Evolutionary conservation across 2,113 vertebrate genomes (phyloP), one percentile per base, ranked within the genome.

Genomic region (Asarcornis scutulata): DNA sequence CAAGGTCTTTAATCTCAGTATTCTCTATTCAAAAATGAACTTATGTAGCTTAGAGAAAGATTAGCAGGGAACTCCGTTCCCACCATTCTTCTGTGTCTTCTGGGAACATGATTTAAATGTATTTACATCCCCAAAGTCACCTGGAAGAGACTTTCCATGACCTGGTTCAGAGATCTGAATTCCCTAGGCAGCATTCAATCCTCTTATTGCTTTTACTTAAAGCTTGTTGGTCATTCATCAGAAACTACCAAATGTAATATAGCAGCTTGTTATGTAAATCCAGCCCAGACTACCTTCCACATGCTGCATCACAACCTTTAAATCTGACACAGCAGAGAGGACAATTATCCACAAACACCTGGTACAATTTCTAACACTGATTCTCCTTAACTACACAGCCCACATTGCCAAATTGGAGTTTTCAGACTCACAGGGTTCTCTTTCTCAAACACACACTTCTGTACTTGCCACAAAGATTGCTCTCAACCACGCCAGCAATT

Each of bases 221-320:
- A 89, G 48, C 16, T 76, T 25, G 87, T 79, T 0, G 2, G 86
- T 79, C 48, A 87, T 75, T 82, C 23, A 82, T 84, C 69, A 92
- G 48, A 87, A 92, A 82, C 75, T n/a, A 72, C 10, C 26, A 69
- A 79, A 84, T 92, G 82, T 92, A 94, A 95, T 48, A 87, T 58
- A 87, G 81, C 71, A 79, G 34, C 23, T 91, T 89, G 7, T 89
- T 83, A 95, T 6, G 21, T 59, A 94, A 96, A 95, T 83, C 75
- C 31, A 76, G 25, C 14, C 14, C 74, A 84, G 58, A 26, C 42
- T 72, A 8, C 23, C 27, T 81, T 91, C 66, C 71, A 53, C 29
- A 66, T 42, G 10, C 48, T 68, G 20, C 16, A 74, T 34, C 72
- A 77, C 59, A 80, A 38, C 12, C 59, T 84, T 75, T 83, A 94